phyloP scores from a whole-genome alignment of 1,140 invertebrate species.

The Harlomillsia oculata region DNA sequence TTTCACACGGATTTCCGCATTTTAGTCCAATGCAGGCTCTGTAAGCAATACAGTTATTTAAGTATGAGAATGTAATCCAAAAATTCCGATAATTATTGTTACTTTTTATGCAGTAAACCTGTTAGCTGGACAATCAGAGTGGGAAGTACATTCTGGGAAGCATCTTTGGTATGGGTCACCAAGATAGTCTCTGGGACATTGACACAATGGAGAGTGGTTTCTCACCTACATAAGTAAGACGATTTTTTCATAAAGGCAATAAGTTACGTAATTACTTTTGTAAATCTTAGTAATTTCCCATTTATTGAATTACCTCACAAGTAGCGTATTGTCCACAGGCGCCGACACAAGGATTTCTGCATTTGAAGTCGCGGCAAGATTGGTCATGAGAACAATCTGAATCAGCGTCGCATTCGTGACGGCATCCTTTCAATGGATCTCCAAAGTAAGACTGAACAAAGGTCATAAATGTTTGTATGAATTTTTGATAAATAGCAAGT shows the following conservation, averaged over 20 bases:
- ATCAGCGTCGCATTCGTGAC: slow-evolving; percentile 30
- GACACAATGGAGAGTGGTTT: slow-evolving; percentile 28
- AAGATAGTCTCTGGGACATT: slow-evolving; percentile 36
- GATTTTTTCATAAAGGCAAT: neutral
- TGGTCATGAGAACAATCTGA: slow-evolving; percentile 35
- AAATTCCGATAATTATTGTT: neutral
- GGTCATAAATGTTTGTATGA: slow-evolving; percentile 46
- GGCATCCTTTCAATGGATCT: slow-evolving; percentile 49
- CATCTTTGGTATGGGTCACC: slow-evolving; percentile 40
- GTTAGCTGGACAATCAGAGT: slow-evolving; percentile 40
- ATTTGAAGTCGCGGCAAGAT: slow-evolving; percentile 38
- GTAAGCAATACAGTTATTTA: neutral
- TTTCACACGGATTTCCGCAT: slow-evolving; percentile 63
- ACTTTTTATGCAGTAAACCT: slow-evolving; percentile 13
- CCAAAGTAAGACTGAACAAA: slow-evolving; percentile 54
- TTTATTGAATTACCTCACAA: slow-evolving; percentile 32
- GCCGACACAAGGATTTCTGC: slow-evolving; percentile 38
- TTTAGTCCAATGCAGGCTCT: slow-evolving; percentile 59
- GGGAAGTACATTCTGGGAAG: slow-evolving; percentile 39
- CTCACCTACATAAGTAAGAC: slow-evolving; percentile 14
- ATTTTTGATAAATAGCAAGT: too few species aligned
- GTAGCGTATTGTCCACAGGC: slow-evolving; percentile 37
- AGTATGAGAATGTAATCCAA: neutral
- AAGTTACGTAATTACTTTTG: neutral
- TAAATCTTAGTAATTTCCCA: neutral